Evolutionary conservation across 1,140 invertebrate genomes (phyloP), one percentile per base, ranked within the genome.

Genomic region (Odontomachus brunneus): DNA sequence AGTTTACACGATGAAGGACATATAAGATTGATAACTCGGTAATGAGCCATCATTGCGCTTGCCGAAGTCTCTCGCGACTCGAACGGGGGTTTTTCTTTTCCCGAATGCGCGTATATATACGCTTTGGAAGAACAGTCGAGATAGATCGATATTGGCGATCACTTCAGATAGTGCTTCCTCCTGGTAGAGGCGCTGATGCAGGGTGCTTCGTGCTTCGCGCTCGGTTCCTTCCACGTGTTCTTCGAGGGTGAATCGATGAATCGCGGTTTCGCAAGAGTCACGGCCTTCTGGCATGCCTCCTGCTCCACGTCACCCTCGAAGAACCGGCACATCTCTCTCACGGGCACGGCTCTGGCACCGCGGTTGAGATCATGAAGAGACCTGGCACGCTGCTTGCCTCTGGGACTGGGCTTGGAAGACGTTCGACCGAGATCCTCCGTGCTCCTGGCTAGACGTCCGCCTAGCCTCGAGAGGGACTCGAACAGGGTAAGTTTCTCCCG

Each of bases 401-500:
- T 90, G 0, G 91, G 91, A 62, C 89, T 93, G 9, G 91, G 91
- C 15, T 92, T 90, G 11, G 89, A 78, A 5, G 90, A 83, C 0
- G 93, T 91, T 53, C 93, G 87, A 0, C 94, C 93, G 3, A 95
- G 91, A 82, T 95, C 94, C 63, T 94, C 94, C 57, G 94, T 95
- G 49, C 94, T 94, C 22, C 93, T 91, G 0, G 94, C 94, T 7
- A 95, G 88, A 24, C 95, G 93, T 12, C 95, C 93, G 3, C 94
- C 94, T 67, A 95, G 88, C 76, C 93, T 91, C 24, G 95, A 95
- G 17, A 96, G 88, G 0, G 95, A 95, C 84, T 96, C 95, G 84
- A 96, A 96, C 7, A 96, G 90, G 0, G 95, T 94, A 1, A 95
- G 90, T 85, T 96, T 96, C 82, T 96, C 95, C 72, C 94, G 94